Percentiles rank a stretch among this genome's conserved stretches.
These are phyloP conservation scores for Resseliella maxima DNA, from an alignment of 2,888 invertebrate genomes.

Conservation along the genomic window DNA sequence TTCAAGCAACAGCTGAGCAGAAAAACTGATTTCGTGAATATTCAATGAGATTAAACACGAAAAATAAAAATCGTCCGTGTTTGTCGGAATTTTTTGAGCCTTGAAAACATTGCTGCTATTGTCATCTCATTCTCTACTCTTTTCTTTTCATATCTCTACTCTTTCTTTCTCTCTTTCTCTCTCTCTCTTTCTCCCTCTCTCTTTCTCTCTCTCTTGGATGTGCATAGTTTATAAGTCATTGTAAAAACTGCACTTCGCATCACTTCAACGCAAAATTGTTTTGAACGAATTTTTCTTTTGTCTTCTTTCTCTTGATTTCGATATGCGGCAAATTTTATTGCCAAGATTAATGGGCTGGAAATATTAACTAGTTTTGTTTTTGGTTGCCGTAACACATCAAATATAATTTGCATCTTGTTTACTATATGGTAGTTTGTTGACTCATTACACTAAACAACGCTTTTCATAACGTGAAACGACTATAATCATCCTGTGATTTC, in stretches of 20 bases:
- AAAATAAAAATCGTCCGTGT: background rate
- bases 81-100: background rate
- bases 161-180: too few species aligned
- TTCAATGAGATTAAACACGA: slow-evolving; percentile 28
- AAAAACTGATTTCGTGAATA: slow-evolving; percentile 17
- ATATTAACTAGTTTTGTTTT: background rate
- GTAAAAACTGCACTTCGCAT: background rate
- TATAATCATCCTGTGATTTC: too few species aligned
- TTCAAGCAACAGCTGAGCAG: slow-evolving; percentile 9
- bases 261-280: background rate
- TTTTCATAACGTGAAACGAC: too few species aligned
- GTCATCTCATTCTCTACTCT: background rate
- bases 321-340: background rate
- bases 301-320: background rate
- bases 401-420: slow-evolving; percentile 25
- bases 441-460: too few species aligned
- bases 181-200: background rate
- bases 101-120: background rate
- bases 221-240: background rate
- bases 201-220: background rate
- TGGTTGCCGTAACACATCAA: background rate
- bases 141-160: background rate
- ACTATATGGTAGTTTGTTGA: background rate
- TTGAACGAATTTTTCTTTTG: background rate
- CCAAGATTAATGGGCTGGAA: background rate